These are phyloP conservation scores for Protobothrops flavoviridis DNA, from an alignment of 2,113 vertebrate species.

Conservation along the genomic window DNA sequence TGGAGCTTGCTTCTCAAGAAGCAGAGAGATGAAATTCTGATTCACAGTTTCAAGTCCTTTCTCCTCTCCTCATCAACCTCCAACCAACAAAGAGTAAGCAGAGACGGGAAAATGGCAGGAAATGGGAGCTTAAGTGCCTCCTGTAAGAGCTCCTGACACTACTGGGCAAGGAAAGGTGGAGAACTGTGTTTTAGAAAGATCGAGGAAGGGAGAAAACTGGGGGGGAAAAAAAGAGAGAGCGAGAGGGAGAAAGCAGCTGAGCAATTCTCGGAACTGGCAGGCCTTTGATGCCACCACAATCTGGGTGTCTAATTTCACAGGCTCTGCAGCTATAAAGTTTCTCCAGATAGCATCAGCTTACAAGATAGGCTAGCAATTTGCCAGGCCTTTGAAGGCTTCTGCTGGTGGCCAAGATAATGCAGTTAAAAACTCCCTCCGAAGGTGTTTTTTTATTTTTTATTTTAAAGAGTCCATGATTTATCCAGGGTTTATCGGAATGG, in stretches of 20 bases:
- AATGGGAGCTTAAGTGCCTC: too few relatives aligned
- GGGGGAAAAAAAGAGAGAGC: neutral
- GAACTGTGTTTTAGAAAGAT: neutral
- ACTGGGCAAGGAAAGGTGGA: neutral
- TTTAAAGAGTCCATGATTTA: neutral
- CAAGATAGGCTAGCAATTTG: neutral
- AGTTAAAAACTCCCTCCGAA: neutral
- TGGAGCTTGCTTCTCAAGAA: accelerated
- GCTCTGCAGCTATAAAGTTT: neutral
- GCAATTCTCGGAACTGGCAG: conserved; percentile 4
- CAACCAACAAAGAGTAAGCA: neutral
- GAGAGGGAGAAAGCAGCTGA: neutral
- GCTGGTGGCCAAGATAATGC: conserved; percentile 16
- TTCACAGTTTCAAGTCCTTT: neutral
- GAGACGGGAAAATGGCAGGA: neutral
- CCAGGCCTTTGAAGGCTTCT: conserved; percentile 38
- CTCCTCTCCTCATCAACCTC: too few relatives aligned
- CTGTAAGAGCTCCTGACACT: neutral
- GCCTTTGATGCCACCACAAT: conserved; percentile 42
- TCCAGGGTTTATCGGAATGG: conserved; percentile 6
- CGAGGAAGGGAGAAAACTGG: neutral
- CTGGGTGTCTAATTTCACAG: neutral
- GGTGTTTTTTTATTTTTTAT: neutral
- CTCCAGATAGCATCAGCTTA: conserved; percentile 15
- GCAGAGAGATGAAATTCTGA: neutral